phyloP scores from a whole-genome alignment of 2,797 vertebrate genomes.

The Paramormyrops hopkinsi region DNA sequence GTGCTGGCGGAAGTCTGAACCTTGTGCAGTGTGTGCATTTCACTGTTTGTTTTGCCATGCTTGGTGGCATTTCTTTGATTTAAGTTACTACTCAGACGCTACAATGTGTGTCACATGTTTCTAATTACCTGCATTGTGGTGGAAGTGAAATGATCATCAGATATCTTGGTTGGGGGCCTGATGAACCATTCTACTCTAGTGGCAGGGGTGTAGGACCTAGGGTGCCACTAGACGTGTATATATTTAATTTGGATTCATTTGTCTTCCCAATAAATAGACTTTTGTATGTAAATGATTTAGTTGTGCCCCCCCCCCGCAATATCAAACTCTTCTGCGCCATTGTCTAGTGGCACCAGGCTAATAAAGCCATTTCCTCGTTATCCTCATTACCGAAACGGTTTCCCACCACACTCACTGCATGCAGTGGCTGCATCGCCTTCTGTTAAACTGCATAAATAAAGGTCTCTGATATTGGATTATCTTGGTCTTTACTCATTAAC shows the following conservation, averaged over 20 bases:
- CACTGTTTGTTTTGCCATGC: not conserved
- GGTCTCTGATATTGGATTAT: conserved; percentile 40
- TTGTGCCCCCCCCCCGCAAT: not conserved
- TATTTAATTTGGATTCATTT: not conserved
- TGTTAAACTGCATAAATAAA: not conserved
- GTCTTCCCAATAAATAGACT: not conserved
- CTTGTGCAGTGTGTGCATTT: not conserved
- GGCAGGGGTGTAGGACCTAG: not conserved
- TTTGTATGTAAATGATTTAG: not conserved
- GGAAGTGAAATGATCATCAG: not conserved
- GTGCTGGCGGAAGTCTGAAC: not conserved
- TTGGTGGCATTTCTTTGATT: not conserved
- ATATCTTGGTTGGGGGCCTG: not conserved
- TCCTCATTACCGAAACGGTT: not conserved
- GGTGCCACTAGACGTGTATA: not conserved
- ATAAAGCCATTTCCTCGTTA: not conserved
- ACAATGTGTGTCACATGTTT: not conserved
- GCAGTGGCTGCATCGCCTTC: not conserved
- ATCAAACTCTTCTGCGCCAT: not conserved
- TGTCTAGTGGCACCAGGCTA: not conserved
- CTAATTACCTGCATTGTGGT: not conserved
- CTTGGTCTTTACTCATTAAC: conserved; percentile 35
- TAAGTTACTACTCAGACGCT: not conserved
- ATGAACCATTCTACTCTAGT: not conserved
- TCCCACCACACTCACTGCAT: too few relatives aligned